Conservation (phyloP, 2,888 invertebrate species). For the Drosophila infuscata region DNA sequence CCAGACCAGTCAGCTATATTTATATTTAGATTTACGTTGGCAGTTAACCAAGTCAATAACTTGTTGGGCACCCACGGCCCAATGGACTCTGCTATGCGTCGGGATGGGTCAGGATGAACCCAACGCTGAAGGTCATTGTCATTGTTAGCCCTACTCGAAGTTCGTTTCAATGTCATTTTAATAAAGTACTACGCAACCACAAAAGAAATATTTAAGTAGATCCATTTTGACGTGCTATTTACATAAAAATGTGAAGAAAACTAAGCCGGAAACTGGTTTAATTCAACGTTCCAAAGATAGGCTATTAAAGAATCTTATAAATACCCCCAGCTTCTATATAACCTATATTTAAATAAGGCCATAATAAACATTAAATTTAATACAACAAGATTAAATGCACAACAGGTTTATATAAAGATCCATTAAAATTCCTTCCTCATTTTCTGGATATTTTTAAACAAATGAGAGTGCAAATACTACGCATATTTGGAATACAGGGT, state of each 20-base stretch:
- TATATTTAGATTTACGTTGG: slow-evolving; percentile 66
- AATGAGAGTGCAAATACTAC: slow-evolving; percentile 28
- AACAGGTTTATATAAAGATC: slow-evolving; percentile 22
- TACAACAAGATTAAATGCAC: slow-evolving; percentile 21
- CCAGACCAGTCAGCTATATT: slow-evolving; percentile 52
- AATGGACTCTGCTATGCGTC: slow-evolving; percentile 3
- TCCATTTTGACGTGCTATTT: slow-evolving; percentile 8
- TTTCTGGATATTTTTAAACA: slow-evolving; percentile 30
- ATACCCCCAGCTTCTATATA: slow-evolving; percentile 6
- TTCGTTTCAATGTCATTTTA: slow-evolving; percentile 74
- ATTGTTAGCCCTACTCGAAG: slow-evolving; percentile 44
- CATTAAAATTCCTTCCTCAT: slow-evolving; percentile 12
- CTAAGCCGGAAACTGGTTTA: slow-evolving; percentile 24
- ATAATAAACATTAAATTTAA: slow-evolving; percentile 32
- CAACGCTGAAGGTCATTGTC: slow-evolving; percentile 29
- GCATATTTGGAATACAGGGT: slow-evolving; percentile 19
- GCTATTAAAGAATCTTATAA: not conserved
- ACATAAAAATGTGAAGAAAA: slow-evolving; percentile 1
- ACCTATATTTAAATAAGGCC: slow-evolving; percentile 8
- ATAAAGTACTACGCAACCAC: not conserved
- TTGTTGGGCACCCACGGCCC: slow-evolving; percentile 49
- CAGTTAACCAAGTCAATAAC: slow-evolving; percentile 58
- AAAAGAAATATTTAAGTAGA: not conserved
- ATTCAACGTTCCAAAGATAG: not conserved
- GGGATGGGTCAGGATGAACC: slow-evolving; percentile 12